Evolutionary conservation across 2,113 vertebrate species (phyloP), one percentile per base, ranked within the genome.

Genomic region (Dissostichus mawsoni): DNA sequence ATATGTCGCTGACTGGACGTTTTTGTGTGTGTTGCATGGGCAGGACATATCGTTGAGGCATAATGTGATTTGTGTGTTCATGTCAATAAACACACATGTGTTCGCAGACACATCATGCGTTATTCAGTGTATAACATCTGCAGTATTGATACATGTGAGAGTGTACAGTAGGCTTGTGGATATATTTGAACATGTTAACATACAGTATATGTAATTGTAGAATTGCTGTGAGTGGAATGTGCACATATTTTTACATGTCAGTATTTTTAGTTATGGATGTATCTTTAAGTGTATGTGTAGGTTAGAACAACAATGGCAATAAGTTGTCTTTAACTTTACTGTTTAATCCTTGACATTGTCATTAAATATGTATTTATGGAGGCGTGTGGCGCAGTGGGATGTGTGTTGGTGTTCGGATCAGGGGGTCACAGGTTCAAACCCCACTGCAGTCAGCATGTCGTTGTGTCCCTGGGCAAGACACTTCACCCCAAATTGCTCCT

Each of bases 1-100:
- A 78, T 76, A 71, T 82, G 78, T 55, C 87, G 73, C 55, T 80
- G 87, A 88, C 76, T 86, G 79, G 86, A 66, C 80, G 29, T 0
- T 78, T 74, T 74, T 70, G 47, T 57, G 63, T 44, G 17, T 66
- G 62, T 29, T 29, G 13, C 5, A 51, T 25, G 44, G 51, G 56
- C 47, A 36, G 18, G 25, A 20, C 23, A 45, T n/a, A 33, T 55
- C 23, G 20, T n/a, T 44, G 57, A 36, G 14, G 64, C 5, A 18
- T 36, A 14, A 56, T 12, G 50, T 36, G 29, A 44, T 61, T 23
- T 61, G 44, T 50, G 57, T 61, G 58, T 56, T 11, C 20, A 14
- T 18, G 16, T 47, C 57, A 33, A 55, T 23, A 69, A 50, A 36
- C 20, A 11, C 20, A 62, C 44, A 25, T 6, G 29, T 20, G 11